phyloP scores from a whole-genome alignment of 2,113 vertebrate species.

The Nettapus auritus region DNA sequence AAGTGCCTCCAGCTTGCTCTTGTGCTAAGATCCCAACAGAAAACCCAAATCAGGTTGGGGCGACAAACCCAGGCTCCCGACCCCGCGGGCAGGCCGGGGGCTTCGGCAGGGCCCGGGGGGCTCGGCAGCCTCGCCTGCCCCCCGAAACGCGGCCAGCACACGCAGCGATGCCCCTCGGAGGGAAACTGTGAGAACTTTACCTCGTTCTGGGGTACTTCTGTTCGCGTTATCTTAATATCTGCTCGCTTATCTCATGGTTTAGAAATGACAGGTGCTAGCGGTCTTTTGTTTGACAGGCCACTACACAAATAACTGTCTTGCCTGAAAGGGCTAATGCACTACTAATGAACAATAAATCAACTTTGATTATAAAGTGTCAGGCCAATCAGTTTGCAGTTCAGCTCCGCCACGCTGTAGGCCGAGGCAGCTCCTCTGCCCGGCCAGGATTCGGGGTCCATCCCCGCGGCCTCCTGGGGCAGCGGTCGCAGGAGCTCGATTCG shows the following conservation, averaged over 20 bases:
- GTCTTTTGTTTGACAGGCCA: slow-evolving; percentile 90
- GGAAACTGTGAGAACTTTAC: slow-evolving; percentile 49
- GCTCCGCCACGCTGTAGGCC: slow-evolving; percentile 82
- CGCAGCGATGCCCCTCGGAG: neutral
- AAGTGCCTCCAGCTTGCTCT: neutral
- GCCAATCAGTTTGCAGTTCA: slow-evolving; percentile 90
- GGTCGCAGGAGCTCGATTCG: slow-evolving; percentile 38
- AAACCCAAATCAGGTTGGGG: neutral
- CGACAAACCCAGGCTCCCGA: too few relatives aligned
- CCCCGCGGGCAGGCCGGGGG: too few relatives aligned
- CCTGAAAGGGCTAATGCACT: slow-evolving; percentile 96
- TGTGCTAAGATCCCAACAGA: neutral
- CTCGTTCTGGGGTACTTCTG: slow-evolving; percentile 52
- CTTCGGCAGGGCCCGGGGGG: too few relatives aligned
- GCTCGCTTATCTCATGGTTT: slow-evolving; percentile 87
- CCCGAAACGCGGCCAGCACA: too few relatives aligned
- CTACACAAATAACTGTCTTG: slow-evolving; percentile 95
- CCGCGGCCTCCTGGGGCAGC: slow-evolving; percentile 70
- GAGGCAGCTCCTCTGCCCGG: slow-evolving; percentile 80
- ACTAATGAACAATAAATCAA: slow-evolving; percentile 99
- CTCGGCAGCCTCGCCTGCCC: too few relatives aligned
- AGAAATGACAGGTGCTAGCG: slow-evolving; percentile 95
- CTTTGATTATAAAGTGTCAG: slow-evolving; percentile 99
- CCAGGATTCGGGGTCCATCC: slow-evolving; percentile 76
- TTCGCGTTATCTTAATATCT: slow-evolving; percentile 81